Evolutionary conservation across 2,113 vertebrate species (phyloP), one percentile per base, ranked within the genome.

Genomic region (Sinocyclocheilus rhinocerous): DNA sequence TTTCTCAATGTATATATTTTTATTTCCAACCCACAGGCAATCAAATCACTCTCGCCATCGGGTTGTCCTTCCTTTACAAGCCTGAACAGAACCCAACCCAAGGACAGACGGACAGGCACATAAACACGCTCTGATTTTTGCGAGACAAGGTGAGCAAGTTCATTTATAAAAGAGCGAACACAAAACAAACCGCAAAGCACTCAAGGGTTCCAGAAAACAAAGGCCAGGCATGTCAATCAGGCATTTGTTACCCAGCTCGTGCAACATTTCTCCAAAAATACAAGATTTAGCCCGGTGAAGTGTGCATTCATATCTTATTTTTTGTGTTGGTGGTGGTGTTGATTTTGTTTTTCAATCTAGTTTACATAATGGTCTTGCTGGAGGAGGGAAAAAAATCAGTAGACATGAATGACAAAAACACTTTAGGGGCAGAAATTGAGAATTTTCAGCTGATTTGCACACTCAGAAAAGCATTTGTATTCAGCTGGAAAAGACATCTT

Each of bases 401-500:
- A 29, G 45, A 84, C 80, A 79, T 39, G 33, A 65, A 55, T 86
- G 65, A 84, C 84, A 86, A 61, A 85, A 85, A 77, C 69, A 83
- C 79, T 83, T 79, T 83, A 76, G 81, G 36, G 22, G 73, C 29
- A 61, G 72, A 63, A 85, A 78, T 77, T 29, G 59, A 80, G 55
- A 45, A 75, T 84, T 84, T 89, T 77, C 45, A 70, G 83, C 79
- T 83, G 84, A 83, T 83, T 77, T 85, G 78, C 85, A 72, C 73
- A 59, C 65, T 76, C 86, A 24, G 83, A 81, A 84, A 85, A 59
- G 70, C 83, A 82, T 89, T 86, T 84, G 78, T 76, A 88, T 85
- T 61, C 77, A 67, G 15, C 52, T 83, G 52, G 65, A 75, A 86
- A 84, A 84, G 45, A 61, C 87, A 75, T 81, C 82, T 86, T 52